Percentiles rank a stretch among this genome's conserved stretches.
Evolutionary conservation across 2,888 invertebrate genomes (phyloP).

Genomic region (Syritta pipiens): DNA sequence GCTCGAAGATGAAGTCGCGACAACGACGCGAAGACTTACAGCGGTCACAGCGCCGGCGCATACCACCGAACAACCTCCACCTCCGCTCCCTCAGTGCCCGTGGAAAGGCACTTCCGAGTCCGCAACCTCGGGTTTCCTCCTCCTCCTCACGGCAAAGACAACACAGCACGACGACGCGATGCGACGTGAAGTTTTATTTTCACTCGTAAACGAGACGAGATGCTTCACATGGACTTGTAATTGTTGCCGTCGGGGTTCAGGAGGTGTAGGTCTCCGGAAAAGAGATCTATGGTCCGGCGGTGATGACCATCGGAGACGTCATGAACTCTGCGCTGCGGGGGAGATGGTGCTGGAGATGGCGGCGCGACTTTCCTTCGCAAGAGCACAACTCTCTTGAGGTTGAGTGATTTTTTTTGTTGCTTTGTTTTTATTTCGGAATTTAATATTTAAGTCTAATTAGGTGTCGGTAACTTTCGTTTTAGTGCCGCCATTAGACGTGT

Average conservation of each 20-base stretch:
- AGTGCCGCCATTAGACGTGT: constrained; percentile 25
- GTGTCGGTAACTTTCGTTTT: constrained; percentile 59
- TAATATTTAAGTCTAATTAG: constrained; percentile 57
- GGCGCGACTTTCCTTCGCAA: neutral
- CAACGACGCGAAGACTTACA: constrained; percentile 2
- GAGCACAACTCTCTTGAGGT: neutral
- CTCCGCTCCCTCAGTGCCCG: neutral
- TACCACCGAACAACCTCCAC: neutral
- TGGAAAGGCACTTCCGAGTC: constrained; percentile 43
- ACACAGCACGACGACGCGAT: neutral
- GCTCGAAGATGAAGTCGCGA: constrained; percentile 5
- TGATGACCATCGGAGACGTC: constrained; percentile 33
- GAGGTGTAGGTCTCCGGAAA: constrained; percentile 52
- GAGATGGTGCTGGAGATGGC: neutral
- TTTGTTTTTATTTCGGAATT: constrained; percentile 35
- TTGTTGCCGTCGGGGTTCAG: constrained; percentile 39
- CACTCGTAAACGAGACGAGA: constrained; percentile 5
- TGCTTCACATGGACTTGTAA: constrained; percentile 34
- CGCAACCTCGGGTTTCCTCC: neutral
- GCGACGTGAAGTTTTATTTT: constrained; percentile 49
- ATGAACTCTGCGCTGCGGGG: constrained; percentile 16
- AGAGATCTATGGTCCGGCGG: constrained; percentile 34
- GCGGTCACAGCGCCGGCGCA: neutral
- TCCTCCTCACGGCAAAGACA: neutral
- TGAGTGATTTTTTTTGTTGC: constrained; percentile 31